Evolutionary conservation across 2,888 invertebrate genomes (phyloP).

Genomic region (Hydrotaea cyrtoneurina): DNA sequence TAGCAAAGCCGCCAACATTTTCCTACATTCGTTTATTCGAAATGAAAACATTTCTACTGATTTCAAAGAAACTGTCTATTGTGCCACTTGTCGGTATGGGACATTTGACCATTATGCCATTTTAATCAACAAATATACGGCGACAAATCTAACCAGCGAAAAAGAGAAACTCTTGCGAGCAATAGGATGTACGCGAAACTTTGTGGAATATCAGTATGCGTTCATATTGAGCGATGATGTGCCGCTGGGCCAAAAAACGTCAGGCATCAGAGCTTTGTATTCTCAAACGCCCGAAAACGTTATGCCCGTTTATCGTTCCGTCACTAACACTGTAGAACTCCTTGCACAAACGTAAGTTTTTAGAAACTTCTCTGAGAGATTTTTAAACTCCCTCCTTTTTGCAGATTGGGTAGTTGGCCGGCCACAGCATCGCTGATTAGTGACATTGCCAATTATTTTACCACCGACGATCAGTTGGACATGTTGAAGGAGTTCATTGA

Average conservation of each 20-base stretch:
- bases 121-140: neutral
- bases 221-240: slow-evolving; percentile 79
- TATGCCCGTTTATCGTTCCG: slow-evolving; percentile 70
- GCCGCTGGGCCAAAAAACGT: slow-evolving; percentile 68
- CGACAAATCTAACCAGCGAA: slow-evolving; percentile 83
- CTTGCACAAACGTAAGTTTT: slow-evolving; percentile 72
- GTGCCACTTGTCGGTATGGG: slow-evolving; percentile 23
- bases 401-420: slow-evolving; percentile 75
- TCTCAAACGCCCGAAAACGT: slow-evolving; percentile 81
- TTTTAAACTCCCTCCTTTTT: neutral
- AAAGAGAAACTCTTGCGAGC: slow-evolving; percentile 84
- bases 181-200: slow-evolving; percentile 85
- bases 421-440: slow-evolving; percentile 76
- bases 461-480: slow-evolving; percentile 71
- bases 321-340: slow-evolving; percentile 66
- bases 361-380: slow-evolving; percentile 72
- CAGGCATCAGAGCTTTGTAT: slow-evolving; percentile 81
- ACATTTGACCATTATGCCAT: neutral
- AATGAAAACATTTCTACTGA: slow-evolving; percentile 83
- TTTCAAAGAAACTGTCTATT: slow-evolving; percentile 69
- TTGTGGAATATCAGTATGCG: slow-evolving; percentile 81
- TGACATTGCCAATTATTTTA: slow-evolving; percentile 76
- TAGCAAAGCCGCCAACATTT: slow-evolving; percentile 83
- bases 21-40: slow-evolving; percentile 82
- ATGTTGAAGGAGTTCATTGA: slow-evolving; percentile 72